These are phyloP conservation scores for Neuroterus valhalla DNA, from an alignment of 1,140 invertebrate genomes.

Conservation along the genomic window DNA sequence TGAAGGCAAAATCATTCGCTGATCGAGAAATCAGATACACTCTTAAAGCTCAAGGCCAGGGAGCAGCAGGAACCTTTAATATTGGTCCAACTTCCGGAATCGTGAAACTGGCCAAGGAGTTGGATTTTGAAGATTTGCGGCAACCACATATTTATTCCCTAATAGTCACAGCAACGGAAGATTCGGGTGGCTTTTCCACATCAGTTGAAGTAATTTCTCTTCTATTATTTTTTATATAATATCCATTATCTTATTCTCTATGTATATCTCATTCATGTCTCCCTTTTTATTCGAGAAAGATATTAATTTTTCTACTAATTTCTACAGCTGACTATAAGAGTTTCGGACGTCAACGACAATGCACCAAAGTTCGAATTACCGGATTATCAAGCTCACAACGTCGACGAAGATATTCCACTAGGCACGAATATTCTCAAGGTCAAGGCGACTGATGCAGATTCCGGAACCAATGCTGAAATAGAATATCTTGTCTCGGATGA, in stretches of 20 bases:
- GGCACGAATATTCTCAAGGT: conserved; percentile 94
- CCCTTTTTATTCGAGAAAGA: conserved; percentile 1
- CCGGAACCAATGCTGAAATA: conserved; percentile 94
- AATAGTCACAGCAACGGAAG: conserved; percentile 94
- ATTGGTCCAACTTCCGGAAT: conserved; percentile 95
- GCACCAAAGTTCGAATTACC: conserved; percentile 95
- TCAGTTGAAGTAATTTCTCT: conserved; percentile 87
- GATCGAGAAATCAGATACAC: conserved; percentile 96
- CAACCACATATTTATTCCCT: conserved; percentile 95
- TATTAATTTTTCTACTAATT: not conserved
- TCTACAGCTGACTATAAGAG: conserved; percentile 88
- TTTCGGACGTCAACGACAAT: conserved; percentile 96
- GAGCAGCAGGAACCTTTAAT: conserved; percentile 95
- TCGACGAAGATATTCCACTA: conserved; percentile 93
- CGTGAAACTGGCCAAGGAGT: conserved; percentile 94
- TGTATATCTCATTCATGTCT: too few relatives aligned
- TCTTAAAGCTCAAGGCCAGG: conserved; percentile 93
- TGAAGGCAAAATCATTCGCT: conserved; percentile 96
- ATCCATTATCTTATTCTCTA: conserved; percentile 14
- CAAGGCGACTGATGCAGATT: conserved; percentile 94
- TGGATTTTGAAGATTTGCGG: conserved; percentile 95
- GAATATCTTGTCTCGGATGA: conserved; percentile 94
- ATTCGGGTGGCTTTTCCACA: conserved; percentile 96
- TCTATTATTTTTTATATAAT: not conserved
- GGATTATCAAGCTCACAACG: conserved; percentile 96